Percentiles rank a stretch among this genome's conserved stretches.
Evolutionary conservation across 2,797 vertebrate genomes (phyloP).

Genomic region (Serranus cabrilla): DNA sequence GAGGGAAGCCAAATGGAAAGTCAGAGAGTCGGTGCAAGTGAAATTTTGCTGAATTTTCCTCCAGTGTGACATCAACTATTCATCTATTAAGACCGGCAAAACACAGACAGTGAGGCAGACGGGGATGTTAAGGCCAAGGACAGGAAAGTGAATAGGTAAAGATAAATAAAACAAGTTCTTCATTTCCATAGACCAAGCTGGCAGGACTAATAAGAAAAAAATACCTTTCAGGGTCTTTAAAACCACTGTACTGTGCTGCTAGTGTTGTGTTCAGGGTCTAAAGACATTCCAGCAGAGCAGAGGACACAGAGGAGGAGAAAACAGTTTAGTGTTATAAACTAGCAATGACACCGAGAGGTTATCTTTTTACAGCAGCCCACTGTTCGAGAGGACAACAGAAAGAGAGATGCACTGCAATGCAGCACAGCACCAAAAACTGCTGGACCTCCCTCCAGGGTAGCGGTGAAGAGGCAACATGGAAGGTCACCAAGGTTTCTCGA

Average conservation of each 20-base stretch:
- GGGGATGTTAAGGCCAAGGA: slow-evolving; percentile 45
- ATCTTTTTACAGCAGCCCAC: slow-evolving; percentile 57
- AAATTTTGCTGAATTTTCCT: slow-evolving; percentile 17
- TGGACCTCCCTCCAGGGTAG: slow-evolving; percentile 45
- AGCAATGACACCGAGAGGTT: slow-evolving; percentile 62
- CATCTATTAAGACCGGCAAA: slow-evolving; percentile 18
- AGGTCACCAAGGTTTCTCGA: slow-evolving; percentile 56
- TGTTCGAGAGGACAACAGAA: slow-evolving; percentile 52
- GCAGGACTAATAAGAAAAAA: background rate
- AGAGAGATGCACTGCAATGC: slow-evolving; percentile 69
- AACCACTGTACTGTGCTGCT: slow-evolving; percentile 14
- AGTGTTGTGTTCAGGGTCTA: slow-evolving; percentile 33
- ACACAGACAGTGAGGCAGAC: slow-evolving; percentile 35
- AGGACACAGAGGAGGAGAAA: slow-evolving; percentile 39
- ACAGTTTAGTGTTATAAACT: slow-evolving; percentile 50
- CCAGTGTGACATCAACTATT: slow-evolving; percentile 19
- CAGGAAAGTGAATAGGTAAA: slow-evolving; percentile 30
- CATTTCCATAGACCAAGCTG: slow-evolving; percentile 31
- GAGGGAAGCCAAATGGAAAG: background rate
- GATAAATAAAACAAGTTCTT: slow-evolving; percentile 10
- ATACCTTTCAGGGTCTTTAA: slow-evolving; percentile 20
- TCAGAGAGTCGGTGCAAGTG: background rate
- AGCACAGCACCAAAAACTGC: slow-evolving; percentile 48
- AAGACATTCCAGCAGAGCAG: slow-evolving; percentile 39
- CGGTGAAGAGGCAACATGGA: slow-evolving; percentile 46